A percentile compares a stretch with the other conserved stretches of the same genome.
Conservation (phyloP, 2,888 invertebrate genomes). For the Amphipyra berbera region DNA sequence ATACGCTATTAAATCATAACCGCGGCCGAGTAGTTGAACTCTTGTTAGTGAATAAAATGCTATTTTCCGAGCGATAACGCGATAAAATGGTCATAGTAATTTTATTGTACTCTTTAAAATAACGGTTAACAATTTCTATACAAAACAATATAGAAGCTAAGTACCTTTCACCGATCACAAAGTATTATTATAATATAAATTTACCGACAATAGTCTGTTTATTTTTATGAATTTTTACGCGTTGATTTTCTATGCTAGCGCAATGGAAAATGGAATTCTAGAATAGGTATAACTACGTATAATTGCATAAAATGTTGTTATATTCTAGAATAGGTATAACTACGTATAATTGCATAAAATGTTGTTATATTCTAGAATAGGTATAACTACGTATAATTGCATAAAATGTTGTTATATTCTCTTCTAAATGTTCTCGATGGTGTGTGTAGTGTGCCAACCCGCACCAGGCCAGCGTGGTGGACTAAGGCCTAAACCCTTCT, state of each 20-base stretch:
- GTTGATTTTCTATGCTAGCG: slow-evolving; percentile 9
- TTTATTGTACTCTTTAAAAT: slow-evolving; percentile 30
- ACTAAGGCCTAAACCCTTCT: too few relatives aligned
- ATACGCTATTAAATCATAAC: slow-evolving; percentile 44
- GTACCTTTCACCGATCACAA: slow-evolving; percentile 3
- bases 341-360: too few relatives aligned
- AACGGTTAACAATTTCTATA: slow-evolving; percentile 23
- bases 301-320: neutral
- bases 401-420: too few relatives aligned
- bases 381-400: too few relatives aligned
- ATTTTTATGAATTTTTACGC: slow-evolving; percentile 4
- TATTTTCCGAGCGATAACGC: slow-evolving; percentile 34
- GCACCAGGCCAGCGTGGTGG: too few relatives aligned
- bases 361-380: too few relatives aligned
- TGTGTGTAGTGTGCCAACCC: too few relatives aligned
- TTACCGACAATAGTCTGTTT: slow-evolving; percentile 3
- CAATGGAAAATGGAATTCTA: neutral
- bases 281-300: neutral
- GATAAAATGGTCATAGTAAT: slow-evolving; percentile 20
- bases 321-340: too few relatives aligned
- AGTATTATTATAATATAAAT: slow-evolving; percentile 2
- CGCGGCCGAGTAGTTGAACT: slow-evolving; percentile 21
- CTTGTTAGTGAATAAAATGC: slow-evolving; percentile 37
- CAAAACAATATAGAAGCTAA: slow-evolving; percentile 9
- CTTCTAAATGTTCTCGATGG: too few relatives aligned